Percentiles rank a stretch among this genome's conserved stretches.
These are phyloP conservation scores for Cherax quadricarinatus DNA, from an alignment of 1,140 invertebrate species.

Conservation along the genomic window DNA sequence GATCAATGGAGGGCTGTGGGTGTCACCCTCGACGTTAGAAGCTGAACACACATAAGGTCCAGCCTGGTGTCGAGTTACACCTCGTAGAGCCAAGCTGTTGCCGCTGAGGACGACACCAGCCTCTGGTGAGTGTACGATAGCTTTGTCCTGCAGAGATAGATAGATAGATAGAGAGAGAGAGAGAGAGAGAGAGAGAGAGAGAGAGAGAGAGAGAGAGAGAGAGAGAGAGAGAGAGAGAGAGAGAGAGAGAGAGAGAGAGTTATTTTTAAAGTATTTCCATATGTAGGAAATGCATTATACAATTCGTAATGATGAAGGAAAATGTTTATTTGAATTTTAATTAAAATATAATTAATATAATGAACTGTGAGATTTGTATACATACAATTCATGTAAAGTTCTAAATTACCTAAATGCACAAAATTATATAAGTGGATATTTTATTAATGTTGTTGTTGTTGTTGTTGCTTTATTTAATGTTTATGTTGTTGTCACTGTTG, in stretches of 20 bases:
- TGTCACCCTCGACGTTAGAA: conserved; percentile 72
- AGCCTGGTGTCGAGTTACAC: conserved; percentile 57
- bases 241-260: background rate
- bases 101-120: conserved; percentile 67
- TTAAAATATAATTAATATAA: background rate
- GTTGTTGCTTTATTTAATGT: no score
- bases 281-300: background rate
- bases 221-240: conserved; percentile 6
- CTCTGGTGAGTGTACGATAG: conserved; percentile 43
- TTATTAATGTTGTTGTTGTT: no score
- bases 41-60: conserved; percentile 71
- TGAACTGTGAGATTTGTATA: no score
- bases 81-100: conserved; percentile 68
- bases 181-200: conserved; percentile 9
- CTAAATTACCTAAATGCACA: no score
- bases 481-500: no score
- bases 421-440: no score
- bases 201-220: background rate
- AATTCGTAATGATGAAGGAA: background rate
- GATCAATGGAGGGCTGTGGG: conserved; percentile 50
- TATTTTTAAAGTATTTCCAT: no score
- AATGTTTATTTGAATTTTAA: background rate
- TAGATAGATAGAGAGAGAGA: background rate
- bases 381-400: no score
- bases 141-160: conserved; percentile 23